Base-by-base conservation (phyloP, 2,888 invertebrate genomes). In the Pecten maximus region DNA sequence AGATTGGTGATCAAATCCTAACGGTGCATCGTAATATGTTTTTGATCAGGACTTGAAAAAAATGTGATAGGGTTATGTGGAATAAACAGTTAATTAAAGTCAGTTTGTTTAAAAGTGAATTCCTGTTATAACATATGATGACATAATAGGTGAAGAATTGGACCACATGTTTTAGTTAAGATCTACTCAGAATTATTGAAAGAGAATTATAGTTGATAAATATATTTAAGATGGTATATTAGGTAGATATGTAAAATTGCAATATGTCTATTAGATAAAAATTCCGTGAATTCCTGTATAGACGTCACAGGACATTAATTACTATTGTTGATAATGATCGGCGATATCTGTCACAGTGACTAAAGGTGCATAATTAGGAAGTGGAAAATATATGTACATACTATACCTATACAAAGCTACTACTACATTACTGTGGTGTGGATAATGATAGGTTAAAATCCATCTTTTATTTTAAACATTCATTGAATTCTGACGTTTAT, bases 391-490 rank as follows among this genome's bases (percentile, higher is more conserved):
- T 19, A 19, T 54, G n/a, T n/a, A 19, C 23, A 54, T 23, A 74
- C 6, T 74, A 74, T 74, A 74, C 28, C 60, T 74, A 74, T 23
- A 28, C 15, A 12, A 19, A 54, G 74, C 35, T 74, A 74, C 74
- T 35, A n/a, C 0, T 6, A 74, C 74, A 74, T 74, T 28, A 1
- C 74, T 74, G 74, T 74, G 74, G 74, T 35, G 16, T 74, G 35
- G 19, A 15, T 74, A 74, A 74, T 74, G 74, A 74, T 74, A 74
- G 74, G 35, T 35, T 74, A 74, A 74, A 28, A 74, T 35, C 74
- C 74, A 74, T 74, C 74, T 74, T 74, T 74, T 74, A 74, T 74
- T 74, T 74, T 74, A 74, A 74, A 28, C 50, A 54, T 54, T 54
- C 50, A 54, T 19, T 54, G 50, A 54, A 54, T 74, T 74, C 35